phyloP scores from a whole-genome alignment of 2,888 invertebrate genomes.

The Perdita meconis region DNA sequence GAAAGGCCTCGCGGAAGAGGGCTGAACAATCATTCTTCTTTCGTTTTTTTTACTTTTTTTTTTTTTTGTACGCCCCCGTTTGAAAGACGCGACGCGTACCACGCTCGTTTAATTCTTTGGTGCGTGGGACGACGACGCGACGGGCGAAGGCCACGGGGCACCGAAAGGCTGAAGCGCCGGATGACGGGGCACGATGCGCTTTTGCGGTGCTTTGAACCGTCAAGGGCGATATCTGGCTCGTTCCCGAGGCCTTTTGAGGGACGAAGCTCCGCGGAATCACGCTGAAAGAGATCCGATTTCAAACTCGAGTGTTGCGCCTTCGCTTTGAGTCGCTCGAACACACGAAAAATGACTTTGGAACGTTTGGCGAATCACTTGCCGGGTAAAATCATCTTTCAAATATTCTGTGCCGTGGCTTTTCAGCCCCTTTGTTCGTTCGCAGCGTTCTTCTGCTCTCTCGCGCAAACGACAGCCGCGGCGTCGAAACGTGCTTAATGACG shows the following conservation, averaged over 20 bases:
- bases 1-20: slow-evolving; percentile 20
- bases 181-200: not conserved
- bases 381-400: too few relatives aligned
- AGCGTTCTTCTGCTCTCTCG: too few relatives aligned
- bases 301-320: not conserved
- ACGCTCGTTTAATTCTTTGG: slow-evolving; percentile 45
- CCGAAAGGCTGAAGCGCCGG: not conserved
- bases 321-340: not conserved
- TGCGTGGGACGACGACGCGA: slow-evolving; percentile 14
- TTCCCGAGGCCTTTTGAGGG: not conserved
- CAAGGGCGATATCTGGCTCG: not conserved
- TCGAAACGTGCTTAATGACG: too few relatives aligned
- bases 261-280: not conserved
- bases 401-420: too few relatives aligned
- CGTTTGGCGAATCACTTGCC: too few relatives aligned
- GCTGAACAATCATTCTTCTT: slow-evolving; percentile 12
- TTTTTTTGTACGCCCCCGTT: not conserved
- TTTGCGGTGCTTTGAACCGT: not conserved
- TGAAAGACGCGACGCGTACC: slow-evolving; percentile 14
- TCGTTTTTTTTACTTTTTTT: too few relatives aligned
- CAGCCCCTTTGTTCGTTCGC: too few relatives aligned
- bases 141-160: slow-evolving; percentile 8
- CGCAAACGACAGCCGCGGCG: too few relatives aligned
- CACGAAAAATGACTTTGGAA: too few relatives aligned
- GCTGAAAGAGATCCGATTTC: not conserved